Conservation (phyloP, 2,113 vertebrate species). For the Pterocles orientalis region DNA sequence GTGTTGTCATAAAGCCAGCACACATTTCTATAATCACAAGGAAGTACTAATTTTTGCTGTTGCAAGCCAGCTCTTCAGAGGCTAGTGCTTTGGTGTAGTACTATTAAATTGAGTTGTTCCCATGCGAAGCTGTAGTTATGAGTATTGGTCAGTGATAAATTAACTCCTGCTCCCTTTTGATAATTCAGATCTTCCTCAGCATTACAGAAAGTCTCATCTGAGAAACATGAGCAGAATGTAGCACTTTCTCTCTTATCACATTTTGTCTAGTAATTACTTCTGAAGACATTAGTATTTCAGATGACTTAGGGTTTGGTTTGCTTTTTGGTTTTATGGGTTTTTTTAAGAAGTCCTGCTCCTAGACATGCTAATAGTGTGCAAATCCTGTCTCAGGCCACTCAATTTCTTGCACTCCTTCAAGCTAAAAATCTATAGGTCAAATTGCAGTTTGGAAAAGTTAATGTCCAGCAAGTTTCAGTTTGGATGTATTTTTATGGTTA, state of each 20-base stretch:
- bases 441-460: not conserved
- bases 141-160: not conserved
- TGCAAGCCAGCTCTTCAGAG: not conserved
- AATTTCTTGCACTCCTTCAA: not conserved
- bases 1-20: not conserved
- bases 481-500: slow-evolving; percentile 10
- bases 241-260: not conserved
- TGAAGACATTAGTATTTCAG: not conserved
- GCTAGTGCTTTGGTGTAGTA: not conserved
- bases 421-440: not conserved
- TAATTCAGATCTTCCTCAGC: not conserved
- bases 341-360: not conserved
- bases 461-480: not conserved
- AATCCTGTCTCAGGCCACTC: not conserved
- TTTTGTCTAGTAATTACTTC: not conserved
- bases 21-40: not conserved
- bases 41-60: not conserved
- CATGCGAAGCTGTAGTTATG: not conserved
- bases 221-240: not conserved
- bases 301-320: not conserved
- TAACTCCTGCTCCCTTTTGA: not conserved
- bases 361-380: not conserved
- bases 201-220: not conserved
- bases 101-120: not conserved
- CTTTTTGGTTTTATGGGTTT: not conserved